A percentile compares a stretch with the other conserved stretches of the same genome.
These are phyloP conservation scores for Patella ulyssiponensis DNA, from an alignment of 2,888 invertebrate genomes.

Conservation along the genomic window DNA sequence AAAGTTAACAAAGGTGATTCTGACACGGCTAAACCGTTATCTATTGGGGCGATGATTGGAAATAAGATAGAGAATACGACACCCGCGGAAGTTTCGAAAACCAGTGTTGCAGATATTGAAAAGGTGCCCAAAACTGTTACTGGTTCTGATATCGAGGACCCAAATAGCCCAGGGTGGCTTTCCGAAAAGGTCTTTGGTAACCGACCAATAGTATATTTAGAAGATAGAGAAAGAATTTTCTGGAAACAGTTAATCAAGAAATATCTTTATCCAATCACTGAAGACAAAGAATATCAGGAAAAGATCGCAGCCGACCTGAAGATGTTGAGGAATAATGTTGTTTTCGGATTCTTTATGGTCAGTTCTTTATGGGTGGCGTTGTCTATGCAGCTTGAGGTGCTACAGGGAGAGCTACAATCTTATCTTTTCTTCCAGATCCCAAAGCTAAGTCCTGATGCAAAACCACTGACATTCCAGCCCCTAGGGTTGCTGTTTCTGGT, in stretches of 20 bases:
- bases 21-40: neutral
- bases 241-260: conserved; percentile 96
- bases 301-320: conserved; percentile 53
- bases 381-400: conserved; percentile 95
- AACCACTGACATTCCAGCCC: conserved; percentile 61
- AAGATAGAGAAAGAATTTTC: conserved; percentile 86
- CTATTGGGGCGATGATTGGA: neutral
- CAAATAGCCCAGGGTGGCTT: conserved; percentile 92
- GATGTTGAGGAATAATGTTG: conserved; percentile 57
- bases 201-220: conserved; percentile 89
- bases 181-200: conserved; percentile 89
- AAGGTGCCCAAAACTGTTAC: neutral
- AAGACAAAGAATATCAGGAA: conserved; percentile 81
- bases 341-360: conserved; percentile 82
- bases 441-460: conserved; percentile 36
- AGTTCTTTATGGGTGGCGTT: conserved; percentile 98
- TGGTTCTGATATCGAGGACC: conserved; percentile 77
- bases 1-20: conserved; percentile 25
- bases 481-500: conserved; percentile 94
- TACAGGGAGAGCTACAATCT: conserved; percentile 79
- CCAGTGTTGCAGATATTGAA: neutral
- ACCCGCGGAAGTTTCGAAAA: neutral
- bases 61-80: neutral
- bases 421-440: conserved; percentile 56
- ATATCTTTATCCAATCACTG: conserved; percentile 93